phyloP scores from a whole-genome alignment of 1,140 invertebrate species.

The Conus betulinus region DNA sequence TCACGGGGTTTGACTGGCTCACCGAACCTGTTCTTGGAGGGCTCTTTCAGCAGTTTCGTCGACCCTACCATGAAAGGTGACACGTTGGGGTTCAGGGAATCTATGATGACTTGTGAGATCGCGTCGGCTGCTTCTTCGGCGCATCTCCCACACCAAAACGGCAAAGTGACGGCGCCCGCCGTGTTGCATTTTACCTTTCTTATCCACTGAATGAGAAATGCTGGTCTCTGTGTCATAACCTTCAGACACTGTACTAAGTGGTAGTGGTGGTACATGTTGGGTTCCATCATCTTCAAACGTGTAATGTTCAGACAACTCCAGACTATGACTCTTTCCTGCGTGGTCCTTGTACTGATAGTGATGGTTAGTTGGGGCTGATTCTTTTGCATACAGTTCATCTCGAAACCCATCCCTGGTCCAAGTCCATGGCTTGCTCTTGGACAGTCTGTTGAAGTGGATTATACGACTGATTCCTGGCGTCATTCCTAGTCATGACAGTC shows the following conservation, averaged over 20 bases:
- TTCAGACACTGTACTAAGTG: neutral
- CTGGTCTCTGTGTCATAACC: neutral
- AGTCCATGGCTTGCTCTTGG: neutral
- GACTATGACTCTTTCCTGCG: neutral
- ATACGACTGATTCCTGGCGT: neutral
- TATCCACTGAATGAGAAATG: neutral
- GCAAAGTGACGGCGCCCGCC: neutral
- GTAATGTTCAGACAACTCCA: neutral
- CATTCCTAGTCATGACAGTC: neutral
- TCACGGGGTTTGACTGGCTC: neutral
- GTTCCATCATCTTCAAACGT: neutral
- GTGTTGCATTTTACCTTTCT: neutral
- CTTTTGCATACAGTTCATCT: neutral
- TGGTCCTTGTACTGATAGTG: neutral
- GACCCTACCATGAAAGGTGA: neutral
- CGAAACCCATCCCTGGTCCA: neutral
- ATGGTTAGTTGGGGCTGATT: neutral
- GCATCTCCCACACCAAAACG: neutral
- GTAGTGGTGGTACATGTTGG: neutral
- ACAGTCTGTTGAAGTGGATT: neutral
- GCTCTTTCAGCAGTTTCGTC: neutral
- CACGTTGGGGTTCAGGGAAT: neutral
- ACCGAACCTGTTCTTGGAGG: slow-evolving; percentile 12
- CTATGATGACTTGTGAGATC: neutral
- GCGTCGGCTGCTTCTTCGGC: neutral